These are phyloP conservation scores for Silurus aristotelis DNA, from an alignment of 2,797 vertebrate species.

Conservation along the genomic window DNA sequence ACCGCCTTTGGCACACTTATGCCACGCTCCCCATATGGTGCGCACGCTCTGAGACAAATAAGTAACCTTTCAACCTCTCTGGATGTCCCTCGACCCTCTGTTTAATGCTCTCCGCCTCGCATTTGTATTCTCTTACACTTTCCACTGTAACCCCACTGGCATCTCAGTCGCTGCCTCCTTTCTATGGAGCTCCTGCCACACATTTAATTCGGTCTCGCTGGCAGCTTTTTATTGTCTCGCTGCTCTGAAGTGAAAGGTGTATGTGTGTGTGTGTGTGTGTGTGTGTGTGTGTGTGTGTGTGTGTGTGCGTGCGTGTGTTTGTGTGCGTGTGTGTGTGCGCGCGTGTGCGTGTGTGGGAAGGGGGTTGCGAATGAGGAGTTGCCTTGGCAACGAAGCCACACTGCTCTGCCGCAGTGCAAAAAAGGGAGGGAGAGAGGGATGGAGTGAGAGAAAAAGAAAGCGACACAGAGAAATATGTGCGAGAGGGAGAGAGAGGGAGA, in stretches of 20 bases:
- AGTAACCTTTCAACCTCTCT: conserved; percentile 65
- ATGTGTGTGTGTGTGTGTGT: conserved; percentile 13
- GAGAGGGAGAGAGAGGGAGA: conserved; percentile 13
- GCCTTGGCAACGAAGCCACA: conserved; percentile 83
- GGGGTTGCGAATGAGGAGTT: conserved; percentile 72
- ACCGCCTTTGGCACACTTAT: conserved; percentile 61
- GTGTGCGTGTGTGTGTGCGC: conserved; percentile 30
- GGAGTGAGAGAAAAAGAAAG: conserved; percentile 5
- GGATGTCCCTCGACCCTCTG: conserved; percentile 33
- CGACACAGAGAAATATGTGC: conserved; percentile 15
- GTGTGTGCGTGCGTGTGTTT: no score
- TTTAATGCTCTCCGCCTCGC: conserved; percentile 57
- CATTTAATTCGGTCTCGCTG: conserved; percentile 61
- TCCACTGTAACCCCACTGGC: conserved; percentile 45
- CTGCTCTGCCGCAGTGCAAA: conserved; percentile 81
- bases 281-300: conserved; percentile 9
- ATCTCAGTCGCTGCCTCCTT: conserved; percentile 41
- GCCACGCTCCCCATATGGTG: conserved; percentile 70
- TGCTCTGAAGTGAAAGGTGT: conserved; percentile 54
- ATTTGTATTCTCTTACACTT: conserved; percentile 58
- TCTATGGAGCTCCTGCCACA: conserved; percentile 49
- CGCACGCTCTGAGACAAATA: conserved; percentile 65
- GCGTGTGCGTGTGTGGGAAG: conserved; percentile 49
- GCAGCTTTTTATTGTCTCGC: conserved; percentile 65
- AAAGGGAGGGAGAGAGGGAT: conserved; percentile 52